Base-by-base conservation (phyloP, 2,888 invertebrate genomes). In the Agrochola lychnidis region DNA sequence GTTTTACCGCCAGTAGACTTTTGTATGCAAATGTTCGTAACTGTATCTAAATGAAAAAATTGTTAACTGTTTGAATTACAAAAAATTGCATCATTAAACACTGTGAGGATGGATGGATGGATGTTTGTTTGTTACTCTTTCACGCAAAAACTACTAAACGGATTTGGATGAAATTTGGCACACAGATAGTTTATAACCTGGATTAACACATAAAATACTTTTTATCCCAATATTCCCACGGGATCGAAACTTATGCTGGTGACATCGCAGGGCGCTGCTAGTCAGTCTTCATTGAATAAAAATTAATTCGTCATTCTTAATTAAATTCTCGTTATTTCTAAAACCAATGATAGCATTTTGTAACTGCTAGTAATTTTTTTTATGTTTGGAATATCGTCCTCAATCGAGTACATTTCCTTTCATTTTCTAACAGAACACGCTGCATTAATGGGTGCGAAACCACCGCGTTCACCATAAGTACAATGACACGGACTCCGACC, bases 401-500 rank as follows among this genome's bases (percentile, higher is more conserved):
- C 42, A 42, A 70, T 42, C 9, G 40, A 59, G 25, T 59, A 25
- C 19, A n/a, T 67, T n/a, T 25, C 40, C 14, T n/a, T 70, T 16
- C 5, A 6, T 30, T 16, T 40, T 22, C 25, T 16, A 40, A 51
- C 19, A 78, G 77, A 56, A 63, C n/a, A 69, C 70, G 6, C 2
- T 78, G 19, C 19, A 42, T 30, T 51, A 67, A 48, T 79, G 79
- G 40, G 45, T 78, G 16, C 66, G 71, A 16, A 66, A 66, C 53
- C 71, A 78, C 16, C 57, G 79, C 14, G 14, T 78, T 16, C 71
- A 71, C 30, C 71, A 78, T n/a, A 61, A 78, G 45, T 71, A 73
- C 59, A 78, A 78, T 53, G 70, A 53, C 45, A 78, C 70, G 5
- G 78, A 78, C 5, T 61, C 70, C 14, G 78, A 78, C 25, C 66